Base-by-base conservation (phyloP, 92 coral and sea anemone species). In the Parazoanthus swiftii region DNA sequence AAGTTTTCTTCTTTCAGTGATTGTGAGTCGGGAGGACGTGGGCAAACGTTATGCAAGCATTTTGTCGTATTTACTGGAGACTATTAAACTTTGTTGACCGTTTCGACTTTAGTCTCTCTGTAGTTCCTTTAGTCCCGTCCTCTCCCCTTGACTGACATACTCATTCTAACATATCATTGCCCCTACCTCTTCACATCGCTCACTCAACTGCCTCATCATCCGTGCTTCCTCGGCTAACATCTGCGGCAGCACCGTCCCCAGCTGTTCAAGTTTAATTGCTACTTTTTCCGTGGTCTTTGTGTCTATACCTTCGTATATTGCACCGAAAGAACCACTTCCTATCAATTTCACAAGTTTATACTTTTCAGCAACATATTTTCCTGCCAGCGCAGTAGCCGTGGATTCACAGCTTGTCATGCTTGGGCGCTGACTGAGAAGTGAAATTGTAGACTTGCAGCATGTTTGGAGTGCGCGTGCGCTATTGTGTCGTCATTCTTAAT, bases 301-400 rank as follows among this genome's bases (percentile, higher is more conserved):
- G 71, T 94, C 89, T 16, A 85, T 82, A 0, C 94, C 94, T 70
- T 88, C 76, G 77, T 63, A 94, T 81, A 94, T 89, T 8, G 91
- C 91, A 33, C 96, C 96, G 81, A 92, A 94, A 65, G 96, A 94
- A 51, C 96, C 96, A 84, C 88, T 89, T n/a, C 93, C 96, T 75
- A 94, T 81, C 74, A 86, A 79, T n/a, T 88, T 88, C 38, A 90
- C 68, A 20, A 92, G 73, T 54, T 85, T 92, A 26, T 90, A 94
- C 56, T 91, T 90, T 16, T 89, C 89, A 21, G 91, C 94, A 44
- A 94, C 73, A 20, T 76, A 75, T 66, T 48, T 74, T 51, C 93
- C 93, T 7, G 84, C 86, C 2, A 54, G 23, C 21, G 85, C 66
- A 15, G 89, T 33, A 11, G 91, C 38, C 35, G 74, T 50, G 35